phyloP scores from a whole-genome alignment of 64 coral and sea anemone genomes.

The Pocillopora damicornis region DNA sequence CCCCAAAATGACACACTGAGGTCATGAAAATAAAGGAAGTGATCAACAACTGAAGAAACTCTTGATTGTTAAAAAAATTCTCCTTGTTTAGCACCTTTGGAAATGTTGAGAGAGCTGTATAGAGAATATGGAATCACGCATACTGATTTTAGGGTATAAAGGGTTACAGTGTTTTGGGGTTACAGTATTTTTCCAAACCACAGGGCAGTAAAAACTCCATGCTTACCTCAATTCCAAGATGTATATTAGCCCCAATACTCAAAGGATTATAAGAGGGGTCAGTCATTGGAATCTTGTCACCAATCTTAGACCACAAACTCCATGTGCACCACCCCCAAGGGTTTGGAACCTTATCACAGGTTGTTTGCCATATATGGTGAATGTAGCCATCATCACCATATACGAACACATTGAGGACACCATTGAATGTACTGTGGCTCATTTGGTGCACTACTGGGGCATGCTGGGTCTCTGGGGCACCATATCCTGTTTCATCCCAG shows the following conservation, averaged over 20 bases:
- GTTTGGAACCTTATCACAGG: constrained; percentile 90
- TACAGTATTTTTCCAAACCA: no score
- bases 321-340: constrained; percentile 95
- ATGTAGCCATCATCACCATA: constrained; percentile 73
- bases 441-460: constrained; percentile 85
- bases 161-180: no score
- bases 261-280: constrained; percentile 57
- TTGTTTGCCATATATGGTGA: constrained; percentile 95
- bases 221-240: constrained; percentile 77
- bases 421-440: constrained; percentile 75
- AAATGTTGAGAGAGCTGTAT: no score
- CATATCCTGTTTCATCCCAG: constrained; percentile 81
- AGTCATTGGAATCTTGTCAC: constrained; percentile 57
- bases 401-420: constrained; percentile 74
- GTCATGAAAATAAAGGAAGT: no score
- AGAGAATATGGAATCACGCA: no score
- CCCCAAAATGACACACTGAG: no score
- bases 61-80: no score
- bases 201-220: background rate
- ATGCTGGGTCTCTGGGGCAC: constrained; percentile 65
- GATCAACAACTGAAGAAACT: no score
- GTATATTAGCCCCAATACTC: constrained; percentile 86
- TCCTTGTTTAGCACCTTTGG: no score
- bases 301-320: constrained; percentile 83
- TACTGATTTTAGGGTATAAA: no score